Conservation (phyloP, 1,140 invertebrate genomes). For the Sitophilus oryzae region DNA sequence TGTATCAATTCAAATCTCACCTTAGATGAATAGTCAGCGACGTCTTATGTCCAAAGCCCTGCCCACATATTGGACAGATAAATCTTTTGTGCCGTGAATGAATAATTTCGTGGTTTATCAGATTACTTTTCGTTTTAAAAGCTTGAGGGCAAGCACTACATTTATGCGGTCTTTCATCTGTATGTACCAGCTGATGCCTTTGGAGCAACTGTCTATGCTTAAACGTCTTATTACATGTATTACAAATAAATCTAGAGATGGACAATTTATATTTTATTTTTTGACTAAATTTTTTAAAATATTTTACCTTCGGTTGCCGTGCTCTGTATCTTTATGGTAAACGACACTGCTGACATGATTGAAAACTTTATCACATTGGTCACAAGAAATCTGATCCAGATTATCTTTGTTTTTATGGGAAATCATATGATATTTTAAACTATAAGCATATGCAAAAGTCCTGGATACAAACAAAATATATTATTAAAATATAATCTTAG, state of each 20-base stretch:
- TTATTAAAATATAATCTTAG: too few species aligned
- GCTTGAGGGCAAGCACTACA: conserved; percentile 54
- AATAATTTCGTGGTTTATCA: conserved; percentile 60
- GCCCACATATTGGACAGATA: conserved; percentile 68
- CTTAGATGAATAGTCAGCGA: conserved; percentile 61
- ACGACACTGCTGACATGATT: conserved; percentile 60
- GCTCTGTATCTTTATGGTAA: conserved; percentile 64
- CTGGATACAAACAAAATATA: conserved; percentile 2
- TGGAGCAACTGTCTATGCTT: conserved; percentile 64
- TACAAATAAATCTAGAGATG: conserved; percentile 53
- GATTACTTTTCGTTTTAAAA: conserved; percentile 67
- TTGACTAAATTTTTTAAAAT: not conserved
- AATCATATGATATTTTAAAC: conserved; percentile 51
- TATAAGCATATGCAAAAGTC: conserved; percentile 7
- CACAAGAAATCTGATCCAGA: conserved; percentile 43
- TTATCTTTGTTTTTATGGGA: conserved; percentile 40
- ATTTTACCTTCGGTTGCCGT: conserved; percentile 46
- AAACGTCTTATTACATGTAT: conserved; percentile 63
- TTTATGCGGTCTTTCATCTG: conserved; percentile 54
- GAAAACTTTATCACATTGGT: conserved; percentile 62
- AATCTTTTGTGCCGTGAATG: conserved; percentile 68
- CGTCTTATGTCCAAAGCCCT: conserved; percentile 68
- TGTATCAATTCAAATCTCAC: conserved; percentile 33
- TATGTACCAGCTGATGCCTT: conserved; percentile 65
- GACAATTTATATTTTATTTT: conserved; percentile 26